Base-by-base conservation (phyloP, 2,113 vertebrate genomes). In the Eretmochelys imbricata region DNA sequence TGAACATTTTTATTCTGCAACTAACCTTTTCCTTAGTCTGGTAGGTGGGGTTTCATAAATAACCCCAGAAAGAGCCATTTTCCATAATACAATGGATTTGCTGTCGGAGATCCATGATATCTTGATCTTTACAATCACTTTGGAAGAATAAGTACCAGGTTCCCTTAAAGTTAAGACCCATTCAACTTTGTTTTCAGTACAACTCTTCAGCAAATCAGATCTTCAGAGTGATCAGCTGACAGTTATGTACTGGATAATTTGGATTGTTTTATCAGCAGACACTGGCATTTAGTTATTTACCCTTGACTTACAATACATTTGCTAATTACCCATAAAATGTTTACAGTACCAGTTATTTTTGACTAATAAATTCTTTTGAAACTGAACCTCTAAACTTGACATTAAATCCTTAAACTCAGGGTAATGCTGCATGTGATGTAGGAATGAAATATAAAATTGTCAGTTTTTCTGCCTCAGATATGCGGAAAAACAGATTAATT, bases 291-390 rank as follows among this genome's bases (percentile, higher is more conserved):
- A n/a, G 57, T 62, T 48, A 62, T 49, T 65, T 25, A 69, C 83
- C 25, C 11, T 55, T 25, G 20, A n/a, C 31, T 51, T 84, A 69
- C 7, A 31, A 4, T 35, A 55, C 25, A 35, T 29, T 92, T 89
- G 4, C 22, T 90, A 80, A 87, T 80, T 72, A 6, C 20, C 4
- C 1, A 4, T 7, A 1, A 25, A 81, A 13, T 72, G 75, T 65
- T 38, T 54, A 48, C 51, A 50, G 42, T 46, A 91, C 51, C 27
- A 82, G 42, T 80, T 65, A n/a, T 4, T 89, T 62, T 95, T 90
- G 91, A 48, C 22, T 90, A 16, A 13, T 22, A 57, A 5, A 69
- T 95, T 16, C 51, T 92, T 95, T 88, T 51, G 81, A 93, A 96
- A 88, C 42, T 3, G 29, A 93, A 62, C 29, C 91, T 94, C 38